phyloP scores from a whole-genome alignment of 2,888 invertebrate species.

The Oxycera nigricornis region DNA sequence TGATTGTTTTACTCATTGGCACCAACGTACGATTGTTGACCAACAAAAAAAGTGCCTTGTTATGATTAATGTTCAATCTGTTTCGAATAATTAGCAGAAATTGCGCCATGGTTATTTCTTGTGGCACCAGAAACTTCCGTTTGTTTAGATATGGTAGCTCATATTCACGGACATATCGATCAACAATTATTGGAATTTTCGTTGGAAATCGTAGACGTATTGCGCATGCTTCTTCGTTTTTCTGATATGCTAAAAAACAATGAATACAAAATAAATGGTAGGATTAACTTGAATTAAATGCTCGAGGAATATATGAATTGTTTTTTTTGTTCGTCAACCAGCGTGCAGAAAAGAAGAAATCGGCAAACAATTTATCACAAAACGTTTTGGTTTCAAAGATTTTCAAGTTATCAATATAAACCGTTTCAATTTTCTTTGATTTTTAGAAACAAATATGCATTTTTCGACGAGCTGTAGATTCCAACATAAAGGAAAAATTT shows the following conservation, averaged over 20 bases:
- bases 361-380: no score
- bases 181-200: slow-evolving; percentile 85
- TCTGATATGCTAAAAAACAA: slow-evolving; percentile 23
- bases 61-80: slow-evolving; percentile 64
- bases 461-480: no score
- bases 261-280: background rate
- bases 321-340: no score
- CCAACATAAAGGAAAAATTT: no score
- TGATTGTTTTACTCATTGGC: slow-evolving; percentile 80
- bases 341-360: slow-evolving; percentile 88
- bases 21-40: slow-evolving; percentile 84
- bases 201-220: slow-evolving; percentile 79
- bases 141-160: slow-evolving; percentile 80
- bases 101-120: slow-evolving; percentile 89
- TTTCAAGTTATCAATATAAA: no score
- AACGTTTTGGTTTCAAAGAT: no score
- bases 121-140: slow-evolving; percentile 86
- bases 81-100: slow-evolving; percentile 79
- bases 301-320: no score
- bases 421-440: no score
- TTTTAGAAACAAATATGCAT: no score
- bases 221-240: slow-evolving; percentile 78
- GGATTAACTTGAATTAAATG: no score
- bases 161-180: slow-evolving; percentile 80
- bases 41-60: slow-evolving; percentile 79